Evolutionary conservation across 2,888 invertebrate genomes (phyloP).

Genomic region (Nemurella pictetii): DNA sequence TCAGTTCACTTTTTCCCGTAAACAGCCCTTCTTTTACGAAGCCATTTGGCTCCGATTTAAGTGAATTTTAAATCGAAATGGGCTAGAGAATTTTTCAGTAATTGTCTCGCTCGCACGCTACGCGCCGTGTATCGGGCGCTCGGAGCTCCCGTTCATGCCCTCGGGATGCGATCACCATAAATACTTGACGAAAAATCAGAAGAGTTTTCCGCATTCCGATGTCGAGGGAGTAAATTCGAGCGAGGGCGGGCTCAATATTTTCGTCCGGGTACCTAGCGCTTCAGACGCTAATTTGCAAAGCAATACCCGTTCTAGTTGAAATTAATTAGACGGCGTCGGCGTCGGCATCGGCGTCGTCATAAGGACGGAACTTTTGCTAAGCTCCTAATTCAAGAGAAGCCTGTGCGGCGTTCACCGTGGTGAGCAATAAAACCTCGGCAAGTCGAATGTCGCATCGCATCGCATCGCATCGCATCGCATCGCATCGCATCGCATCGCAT

Average conservation of each 20-base stretch:
- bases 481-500: no score
- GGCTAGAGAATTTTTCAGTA: not conserved
- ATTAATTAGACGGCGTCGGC: not conserved
- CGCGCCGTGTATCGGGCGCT: not conserved
- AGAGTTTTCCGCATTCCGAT: not conserved
- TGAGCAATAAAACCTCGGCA: not conserved
- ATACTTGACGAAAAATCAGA: constrained; percentile 8
- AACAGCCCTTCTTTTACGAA: not conserved
- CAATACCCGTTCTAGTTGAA: not conserved
- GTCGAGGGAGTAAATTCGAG: no score
- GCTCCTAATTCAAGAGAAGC: not conserved
- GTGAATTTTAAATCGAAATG: constrained; percentile 13
- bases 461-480: no score
- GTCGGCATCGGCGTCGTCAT: not conserved
- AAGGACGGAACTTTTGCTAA: not conserved
- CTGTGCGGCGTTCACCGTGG: not conserved
- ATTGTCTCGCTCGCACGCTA: not conserved
- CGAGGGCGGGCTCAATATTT: no score
- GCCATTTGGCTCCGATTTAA: not conserved
- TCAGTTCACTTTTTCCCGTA: not conserved
- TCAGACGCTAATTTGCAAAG: not conserved
- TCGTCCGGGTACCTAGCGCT: not conserved
- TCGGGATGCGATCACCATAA: constrained; percentile 7
- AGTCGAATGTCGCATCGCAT: no score
- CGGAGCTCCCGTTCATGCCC: not conserved